Evolutionary conservation across 2,797 vertebrate species (phyloP).

Genomic region (Sebastes umbrosus): DNA sequence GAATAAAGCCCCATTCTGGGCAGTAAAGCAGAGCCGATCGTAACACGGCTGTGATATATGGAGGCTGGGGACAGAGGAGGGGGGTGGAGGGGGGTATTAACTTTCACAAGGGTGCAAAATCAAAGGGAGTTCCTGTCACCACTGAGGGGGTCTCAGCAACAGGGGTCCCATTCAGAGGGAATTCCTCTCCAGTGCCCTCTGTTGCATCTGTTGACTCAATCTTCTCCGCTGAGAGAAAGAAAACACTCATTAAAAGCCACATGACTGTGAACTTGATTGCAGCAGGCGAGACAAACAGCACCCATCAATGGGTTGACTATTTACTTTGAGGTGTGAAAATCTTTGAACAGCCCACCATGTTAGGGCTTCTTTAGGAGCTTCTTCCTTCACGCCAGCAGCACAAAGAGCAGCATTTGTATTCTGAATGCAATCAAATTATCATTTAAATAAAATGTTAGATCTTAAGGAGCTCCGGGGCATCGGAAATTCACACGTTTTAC

Average conservation of each 20-base stretch:
- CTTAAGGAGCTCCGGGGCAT: slow-evolving; percentile 36
- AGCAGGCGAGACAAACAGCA: slow-evolving; percentile 72
- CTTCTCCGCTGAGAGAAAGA: slow-evolving; percentile 76
- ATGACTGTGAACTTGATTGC: slow-evolving; percentile 86
- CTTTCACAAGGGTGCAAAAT: slow-evolving; percentile 86
- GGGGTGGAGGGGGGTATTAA: slow-evolving; percentile 67
- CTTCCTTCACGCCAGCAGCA: slow-evolving; percentile 70
- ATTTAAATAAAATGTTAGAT: slow-evolving; percentile 75
- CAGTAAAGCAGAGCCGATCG: slow-evolving; percentile 72
- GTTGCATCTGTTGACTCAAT: slow-evolving; percentile 82
- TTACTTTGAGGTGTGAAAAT: slow-evolving; percentile 81
- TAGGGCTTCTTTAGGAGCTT: slow-evolving; percentile 58
- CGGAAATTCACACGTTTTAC: slow-evolving; percentile 53
- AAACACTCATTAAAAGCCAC: slow-evolving; percentile 82
- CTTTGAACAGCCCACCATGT: slow-evolving; percentile 76
- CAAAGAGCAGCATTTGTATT: slow-evolving; percentile 71
- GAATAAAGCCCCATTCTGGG: slow-evolving; percentile 79
- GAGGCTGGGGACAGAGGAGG: slow-evolving; percentile 55
- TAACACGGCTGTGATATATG: slow-evolving; percentile 82
- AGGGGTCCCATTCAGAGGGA: slow-evolving; percentile 82
- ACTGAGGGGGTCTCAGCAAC: slow-evolving; percentile 77
- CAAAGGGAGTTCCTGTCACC: slow-evolving; percentile 85
- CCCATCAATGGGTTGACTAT: slow-evolving; percentile 71
- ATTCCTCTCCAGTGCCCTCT: slow-evolving; percentile 73
- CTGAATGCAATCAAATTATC: slow-evolving; percentile 62